Evolutionary conservation across 2,113 vertebrate species (phyloP), one percentile per base, ranked within the genome.

Genomic region (Cavia porcellus): DNA sequence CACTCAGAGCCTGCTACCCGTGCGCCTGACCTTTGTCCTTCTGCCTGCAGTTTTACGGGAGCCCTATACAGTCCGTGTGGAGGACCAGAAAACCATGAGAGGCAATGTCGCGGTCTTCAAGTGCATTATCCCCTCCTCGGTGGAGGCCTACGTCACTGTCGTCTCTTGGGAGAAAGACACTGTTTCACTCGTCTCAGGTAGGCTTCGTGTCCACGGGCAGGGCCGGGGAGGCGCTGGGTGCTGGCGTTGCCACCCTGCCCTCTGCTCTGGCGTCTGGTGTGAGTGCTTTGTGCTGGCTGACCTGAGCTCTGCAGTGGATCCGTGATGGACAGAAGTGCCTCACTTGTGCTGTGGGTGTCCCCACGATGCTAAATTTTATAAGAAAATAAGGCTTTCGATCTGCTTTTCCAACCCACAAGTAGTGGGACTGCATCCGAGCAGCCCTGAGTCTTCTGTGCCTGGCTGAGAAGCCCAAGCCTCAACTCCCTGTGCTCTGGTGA

Each of bases 81-180:
- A 99, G 97, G 99, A 99, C 99, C 99, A 99, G 99, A 99, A 99
- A 99, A 99, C 99, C 99, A 99, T 99, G 99, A 99, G 99, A 99
- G 99, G 99, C 99, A 99, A 99, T 98, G 99, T 99, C 97, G 99
- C 99, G 95, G 99, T 99, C 99, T 99, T 99, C 99, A 99, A 99
- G 99, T 99, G 99, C 99, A 99, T 99, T 99, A 99, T 99, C 98
- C 99, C 99, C 98, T 99, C 99, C 99, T 99, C 99, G 92, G 99
- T 99, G 98, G 99, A 99, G 99, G 99, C 99, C 97, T 99, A 99
- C 97, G 99, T 99, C 99, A 98, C 99, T 98, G 99, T 99, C 95
- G 99, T 99, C 99, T 99, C 99, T 98, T 99, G 99, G 99, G 99
- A 99, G 99, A 99, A 99, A 99, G 99, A 99, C 99, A 99, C 99